Evolutionary conservation across 2,797 vertebrate genomes (phyloP).

Genomic region (Microctenopoma lineatum): DNA sequence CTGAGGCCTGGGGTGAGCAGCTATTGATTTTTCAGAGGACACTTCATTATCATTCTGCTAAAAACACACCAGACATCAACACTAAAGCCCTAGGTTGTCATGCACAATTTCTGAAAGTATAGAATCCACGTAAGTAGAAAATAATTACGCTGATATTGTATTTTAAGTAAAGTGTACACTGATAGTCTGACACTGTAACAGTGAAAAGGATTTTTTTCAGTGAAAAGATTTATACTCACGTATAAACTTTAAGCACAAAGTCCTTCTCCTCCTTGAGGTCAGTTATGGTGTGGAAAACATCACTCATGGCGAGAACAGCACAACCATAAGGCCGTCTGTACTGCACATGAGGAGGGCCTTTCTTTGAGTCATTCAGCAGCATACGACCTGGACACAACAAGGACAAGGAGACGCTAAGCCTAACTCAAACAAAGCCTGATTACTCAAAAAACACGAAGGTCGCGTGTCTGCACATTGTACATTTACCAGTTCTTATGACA

Average conservation of each 20-base stretch:
- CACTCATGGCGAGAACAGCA: slow-evolving; percentile 94
- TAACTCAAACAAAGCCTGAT: background rate
- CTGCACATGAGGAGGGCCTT: slow-evolving; percentile 93
- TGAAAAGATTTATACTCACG: slow-evolving; percentile 85
- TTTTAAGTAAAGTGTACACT: background rate
- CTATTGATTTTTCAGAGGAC: slow-evolving; percentile 76
- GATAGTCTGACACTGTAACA: background rate
- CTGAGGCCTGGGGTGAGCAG: slow-evolving; percentile 58
- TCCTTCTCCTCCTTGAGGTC: slow-evolving; percentile 99
- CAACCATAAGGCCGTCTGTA: slow-evolving; percentile 97
- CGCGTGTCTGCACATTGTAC: background rate
- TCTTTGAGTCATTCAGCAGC: slow-evolving; percentile 97
- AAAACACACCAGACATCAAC: slow-evolving; percentile 59
- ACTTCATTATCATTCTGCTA: slow-evolving; percentile 76
- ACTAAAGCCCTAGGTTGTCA: slow-evolving; percentile 49
- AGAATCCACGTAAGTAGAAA: background rate
- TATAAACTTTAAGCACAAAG: slow-evolving; percentile 99
- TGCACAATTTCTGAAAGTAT: slow-evolving; percentile 15
- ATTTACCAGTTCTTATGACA: slow-evolving; percentile 95
- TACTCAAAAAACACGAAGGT: background rate
- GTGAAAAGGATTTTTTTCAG: background rate
- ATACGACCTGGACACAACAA: slow-evolving; percentile 88
- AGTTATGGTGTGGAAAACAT: slow-evolving; percentile 94
- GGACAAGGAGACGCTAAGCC: background rate
- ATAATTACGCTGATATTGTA: background rate